Evolutionary conservation across 2,888 invertebrate genomes (phyloP).

Genomic region (Caenorhabditis wallacei): DNA sequence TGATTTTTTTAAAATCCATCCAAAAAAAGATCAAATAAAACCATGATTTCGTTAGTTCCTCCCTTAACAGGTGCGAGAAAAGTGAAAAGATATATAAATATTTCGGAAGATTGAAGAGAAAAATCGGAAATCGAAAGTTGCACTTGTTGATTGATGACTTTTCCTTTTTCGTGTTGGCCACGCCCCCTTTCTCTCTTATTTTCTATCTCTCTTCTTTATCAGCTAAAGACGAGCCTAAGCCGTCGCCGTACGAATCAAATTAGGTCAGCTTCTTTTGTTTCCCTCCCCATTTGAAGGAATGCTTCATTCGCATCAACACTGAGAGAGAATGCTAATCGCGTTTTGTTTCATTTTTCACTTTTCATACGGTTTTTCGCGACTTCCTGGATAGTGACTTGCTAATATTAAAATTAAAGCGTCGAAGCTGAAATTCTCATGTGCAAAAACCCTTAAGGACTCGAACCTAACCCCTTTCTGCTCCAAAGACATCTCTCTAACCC

Average conservation of each 20-base stretch:
- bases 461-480: background rate
- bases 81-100: slow-evolving; percentile 39
- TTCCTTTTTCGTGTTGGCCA: background rate
- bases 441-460: slow-evolving; percentile 5
- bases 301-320: slow-evolving; percentile 12
- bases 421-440: background rate
- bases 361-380: background rate
- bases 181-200: slow-evolving; percentile 9
- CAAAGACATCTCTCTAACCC: background rate
- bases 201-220: slow-evolving; percentile 30
- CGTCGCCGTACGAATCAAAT: slow-evolving; percentile 30
- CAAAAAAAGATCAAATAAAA: background rate
- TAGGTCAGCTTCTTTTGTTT: slow-evolving; percentile 39
- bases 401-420: background rate
- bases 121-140: slow-evolving; percentile 62
- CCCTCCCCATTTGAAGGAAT: background rate
- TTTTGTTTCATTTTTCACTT: slow-evolving; percentile 52
- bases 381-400: background rate
- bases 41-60: background rate
- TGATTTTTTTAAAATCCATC: background rate
- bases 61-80: slow-evolving; percentile 35
- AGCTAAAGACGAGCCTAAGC: slow-evolving; percentile 39
- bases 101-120: too few species aligned
- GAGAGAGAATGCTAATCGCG: slow-evolving; percentile 42
- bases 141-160: slow-evolving; percentile 58